Base-by-base conservation (phyloP, 2,113 vertebrate species). In the Halichoerus grypus region DNA sequence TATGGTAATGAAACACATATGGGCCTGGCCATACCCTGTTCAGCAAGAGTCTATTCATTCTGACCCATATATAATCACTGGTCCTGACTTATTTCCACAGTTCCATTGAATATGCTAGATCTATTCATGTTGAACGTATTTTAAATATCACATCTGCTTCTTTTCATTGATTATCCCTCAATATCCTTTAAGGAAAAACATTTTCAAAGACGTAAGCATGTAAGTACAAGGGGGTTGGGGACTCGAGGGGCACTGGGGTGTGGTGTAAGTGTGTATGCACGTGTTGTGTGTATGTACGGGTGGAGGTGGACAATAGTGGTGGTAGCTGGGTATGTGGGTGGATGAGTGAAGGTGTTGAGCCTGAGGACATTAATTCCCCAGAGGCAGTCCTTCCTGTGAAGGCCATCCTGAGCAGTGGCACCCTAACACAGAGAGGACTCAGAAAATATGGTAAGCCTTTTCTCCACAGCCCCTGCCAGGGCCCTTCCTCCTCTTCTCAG, bases 241-340 rank as follows among this genome's bases (percentile, higher is more conserved):
- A 36, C 72, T 18, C 4, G 8, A 71, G 46, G 16, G 19, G 4
- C 15, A 9, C 9, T 46, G 12, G 67, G 33, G 33, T 53, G 22
- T 10, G 31, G 36, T 61, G 4, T 53, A 26, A 18, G 36, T 14
- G 22, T 31, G 12, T 59, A 14, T 7, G 42, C 4, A 6, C 2
- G 15, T 39, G 24, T 77, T 77, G 24, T 31, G 14, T 31, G 42
- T 46, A 46, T 76, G 26, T 49, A 21, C 3, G 16, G 42, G 10
- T 3, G 31, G 0, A 11, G 22, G 22, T 42, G 2, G 10, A 14
- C 1, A 4, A 42, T 5, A 18, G n/a, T 0, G 2, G 3, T 21
- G 9, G 31, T 0, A 13, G 28, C 26, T 15, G n/a, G 7, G 10
- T 46, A 15, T 39, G 22, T 0, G 2, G 67, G n/a, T n/a, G 57